Conservation (phyloP, 64 coral and sea anemone genomes). For the Montipora cactus region DNA sequence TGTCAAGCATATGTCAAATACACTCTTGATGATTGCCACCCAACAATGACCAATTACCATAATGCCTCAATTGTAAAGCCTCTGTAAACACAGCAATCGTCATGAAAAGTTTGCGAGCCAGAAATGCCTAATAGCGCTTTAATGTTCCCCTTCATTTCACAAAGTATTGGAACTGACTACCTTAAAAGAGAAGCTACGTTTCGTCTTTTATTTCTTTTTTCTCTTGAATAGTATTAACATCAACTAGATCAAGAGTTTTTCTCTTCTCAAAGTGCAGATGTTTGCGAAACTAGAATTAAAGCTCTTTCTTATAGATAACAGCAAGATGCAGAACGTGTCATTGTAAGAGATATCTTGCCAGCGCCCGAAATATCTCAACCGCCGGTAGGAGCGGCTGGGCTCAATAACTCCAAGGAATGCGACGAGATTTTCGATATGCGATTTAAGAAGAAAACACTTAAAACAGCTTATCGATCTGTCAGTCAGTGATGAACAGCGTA, state of each 20-base stretch:
- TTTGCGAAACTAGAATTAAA: conserved; percentile 10
- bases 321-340: conserved; percentile 5
- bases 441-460: conserved; percentile 46
- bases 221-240: neutral
- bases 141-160: neutral
- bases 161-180: neutral
- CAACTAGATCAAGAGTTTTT: too few species aligned
- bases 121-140: neutral
- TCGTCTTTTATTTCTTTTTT: neutral
- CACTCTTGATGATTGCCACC: conserved; percentile 59
- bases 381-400: conserved; percentile 11
- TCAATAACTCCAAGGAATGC: conserved; percentile 33
- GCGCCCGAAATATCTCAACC: conserved; percentile 13
- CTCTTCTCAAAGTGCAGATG: conserved; percentile 1
- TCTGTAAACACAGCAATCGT: conserved; percentile 37
- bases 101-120: neutral
- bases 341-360: conserved; percentile 32
- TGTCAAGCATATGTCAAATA: conserved; percentile 47
- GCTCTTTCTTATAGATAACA: conserved; percentile 30
- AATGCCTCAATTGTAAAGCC: conserved; percentile 26
- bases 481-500: neutral
- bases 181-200: neutral
- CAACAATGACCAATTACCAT: conserved; percentile 64
- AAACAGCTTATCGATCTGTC: conserved; percentile 46
- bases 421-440: conserved; percentile 25